Evolutionary conservation across 2,797 vertebrate species (phyloP).

Genomic region (Epinephelus coioides): DNA sequence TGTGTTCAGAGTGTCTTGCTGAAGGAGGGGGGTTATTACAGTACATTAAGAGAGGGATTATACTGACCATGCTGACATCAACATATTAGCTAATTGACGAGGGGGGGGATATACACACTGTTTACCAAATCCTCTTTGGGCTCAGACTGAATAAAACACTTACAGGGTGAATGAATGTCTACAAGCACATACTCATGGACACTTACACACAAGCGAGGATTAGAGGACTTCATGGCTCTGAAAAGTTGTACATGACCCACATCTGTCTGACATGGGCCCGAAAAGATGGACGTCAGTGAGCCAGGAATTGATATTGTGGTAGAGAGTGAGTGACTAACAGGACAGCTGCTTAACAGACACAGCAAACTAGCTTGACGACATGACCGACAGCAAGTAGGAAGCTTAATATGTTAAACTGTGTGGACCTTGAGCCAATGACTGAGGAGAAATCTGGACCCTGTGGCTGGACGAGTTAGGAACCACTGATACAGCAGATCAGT

Average conservation of each 20-base stretch:
- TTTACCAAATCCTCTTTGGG: constrained; percentile 70
- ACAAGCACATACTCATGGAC: constrained; percentile 1
- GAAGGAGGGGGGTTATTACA: constrained; percentile 48
- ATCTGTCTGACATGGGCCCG: background rate
- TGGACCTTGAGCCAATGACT: too few relatives aligned
- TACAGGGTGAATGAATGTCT: constrained; percentile 24
- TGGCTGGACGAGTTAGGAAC: too few relatives aligned
- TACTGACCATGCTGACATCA: constrained; percentile 75
- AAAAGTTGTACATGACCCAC: constrained; percentile 2
- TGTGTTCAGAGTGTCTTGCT: constrained; percentile 3
- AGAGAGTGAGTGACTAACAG: too few relatives aligned
- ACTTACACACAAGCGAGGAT: constrained; percentile 10
- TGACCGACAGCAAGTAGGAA: too few relatives aligned
- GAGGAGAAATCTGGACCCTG: too few relatives aligned
- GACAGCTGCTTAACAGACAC: too few relatives aligned
- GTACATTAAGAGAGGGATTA: constrained; percentile 71
- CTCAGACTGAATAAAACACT: constrained; percentile 58
- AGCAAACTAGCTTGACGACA: too few relatives aligned
- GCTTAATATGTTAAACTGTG: too few relatives aligned
- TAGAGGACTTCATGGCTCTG: background rate
- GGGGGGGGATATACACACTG: constrained; percentile 26
- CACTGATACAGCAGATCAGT: too few relatives aligned
- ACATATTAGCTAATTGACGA: constrained; percentile 71
- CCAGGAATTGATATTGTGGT: background rate
- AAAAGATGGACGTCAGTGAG: constrained; percentile 1